These are phyloP conservation scores for Pteronotus mesoamericanus DNA, from an alignment of 2,797 vertebrate genomes.

Conservation along the genomic window DNA sequence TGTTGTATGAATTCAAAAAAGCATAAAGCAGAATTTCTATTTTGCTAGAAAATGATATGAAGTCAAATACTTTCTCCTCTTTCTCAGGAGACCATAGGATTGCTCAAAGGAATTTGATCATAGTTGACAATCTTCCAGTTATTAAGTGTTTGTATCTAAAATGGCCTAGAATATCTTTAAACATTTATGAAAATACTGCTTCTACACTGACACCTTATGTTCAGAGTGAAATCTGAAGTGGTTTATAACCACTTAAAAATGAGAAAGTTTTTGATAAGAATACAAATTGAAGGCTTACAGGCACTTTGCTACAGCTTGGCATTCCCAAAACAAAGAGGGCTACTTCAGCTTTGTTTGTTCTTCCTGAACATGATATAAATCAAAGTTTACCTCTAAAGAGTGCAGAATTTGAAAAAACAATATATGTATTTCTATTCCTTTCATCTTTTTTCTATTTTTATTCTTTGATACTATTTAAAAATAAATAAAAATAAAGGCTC, in stretches of 20 bases:
- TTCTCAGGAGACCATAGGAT: not conserved
- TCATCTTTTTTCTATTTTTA: not conserved
- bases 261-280: too few species aligned
- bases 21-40: not conserved
- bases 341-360: not conserved
- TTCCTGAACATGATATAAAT: not conserved
- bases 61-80: not conserved
- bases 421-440: not conserved
- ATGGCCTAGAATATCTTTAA: conserved; percentile 10
- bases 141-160: not conserved
- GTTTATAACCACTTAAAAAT: too few species aligned
- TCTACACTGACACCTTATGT: not conserved
- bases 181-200: not conserved
- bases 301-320: not conserved
- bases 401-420: not conserved
- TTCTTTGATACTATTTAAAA: not conserved
- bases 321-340: not conserved
- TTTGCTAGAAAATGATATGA: not conserved
- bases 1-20: rapidly evolving
- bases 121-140: not conserved
- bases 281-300: not conserved
- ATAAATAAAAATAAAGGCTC: not conserved
- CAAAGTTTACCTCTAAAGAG: not conserved
- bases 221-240: not conserved
- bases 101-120: not conserved